These are phyloP conservation scores for Thecophora atra DNA, from an alignment of 2,888 invertebrate genomes.

Conservation along the genomic window DNA sequence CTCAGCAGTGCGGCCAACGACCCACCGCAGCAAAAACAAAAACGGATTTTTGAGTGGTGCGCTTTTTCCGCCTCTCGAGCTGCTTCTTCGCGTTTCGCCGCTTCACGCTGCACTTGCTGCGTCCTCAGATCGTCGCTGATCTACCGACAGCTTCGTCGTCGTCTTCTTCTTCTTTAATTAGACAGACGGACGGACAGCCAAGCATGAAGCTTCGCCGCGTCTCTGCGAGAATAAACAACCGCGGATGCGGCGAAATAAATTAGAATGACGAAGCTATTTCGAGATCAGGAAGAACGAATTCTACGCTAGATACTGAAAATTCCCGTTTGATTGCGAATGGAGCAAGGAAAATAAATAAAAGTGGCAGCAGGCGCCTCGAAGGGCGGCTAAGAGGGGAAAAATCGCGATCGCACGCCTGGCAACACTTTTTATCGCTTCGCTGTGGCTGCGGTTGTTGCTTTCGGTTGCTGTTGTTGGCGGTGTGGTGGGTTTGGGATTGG, in stretches of 20 bases:
- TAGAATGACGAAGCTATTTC: constrained; percentile 2
- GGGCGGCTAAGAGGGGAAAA: neutral
- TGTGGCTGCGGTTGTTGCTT: neutral
- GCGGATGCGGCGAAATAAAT: constrained; percentile 24
- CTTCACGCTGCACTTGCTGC: constrained; percentile 30
- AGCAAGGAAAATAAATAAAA: constrained; percentile 1
- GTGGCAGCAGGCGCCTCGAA: no score
- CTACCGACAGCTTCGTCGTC: neutral
- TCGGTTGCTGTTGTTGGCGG: neutral
- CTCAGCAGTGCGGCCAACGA: constrained; percentile 42
- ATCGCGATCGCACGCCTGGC: constrained; percentile 18
- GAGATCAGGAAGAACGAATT: constrained; percentile 20
- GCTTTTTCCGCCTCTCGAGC: constrained; percentile 4
- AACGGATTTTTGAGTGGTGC: constrained; percentile 19
- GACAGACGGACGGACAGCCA: constrained; percentile 8
- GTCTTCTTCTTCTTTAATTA: neutral
- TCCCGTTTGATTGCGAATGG: constrained; percentile 6
- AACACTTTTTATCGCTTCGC: neutral
- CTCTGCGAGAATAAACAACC: neutral
- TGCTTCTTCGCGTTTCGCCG: neutral
- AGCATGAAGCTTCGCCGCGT: constrained; percentile 3
- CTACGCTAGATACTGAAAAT: neutral
- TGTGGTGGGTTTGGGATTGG: constrained; percentile 13
- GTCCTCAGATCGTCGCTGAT: constrained; percentile 12
- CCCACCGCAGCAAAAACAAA: constrained; percentile 37